A percentile compares a stretch with the other conserved stretches of the same genome.
phyloP scores from a whole-genome alignment of 2,888 invertebrate species.

The Digitonthophagus gazella region DNA sequence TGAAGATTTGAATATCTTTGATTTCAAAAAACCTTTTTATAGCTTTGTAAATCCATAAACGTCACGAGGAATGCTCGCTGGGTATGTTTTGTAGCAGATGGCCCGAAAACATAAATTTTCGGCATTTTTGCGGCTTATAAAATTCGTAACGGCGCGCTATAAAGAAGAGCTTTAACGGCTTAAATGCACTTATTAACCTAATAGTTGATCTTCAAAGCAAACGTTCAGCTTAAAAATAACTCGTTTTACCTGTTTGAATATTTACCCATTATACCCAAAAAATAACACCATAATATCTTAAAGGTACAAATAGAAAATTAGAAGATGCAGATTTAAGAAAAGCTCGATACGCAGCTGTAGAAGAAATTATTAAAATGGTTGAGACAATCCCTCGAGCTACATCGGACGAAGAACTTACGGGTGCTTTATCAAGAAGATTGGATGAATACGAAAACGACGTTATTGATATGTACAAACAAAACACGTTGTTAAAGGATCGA shows the following conservation, averaged over 20 bases:
- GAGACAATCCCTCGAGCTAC: constrained; percentile 38
- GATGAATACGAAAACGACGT: constrained; percentile 57
- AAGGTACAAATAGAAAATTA: constrained; percentile 14
- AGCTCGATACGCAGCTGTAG: constrained; percentile 40
- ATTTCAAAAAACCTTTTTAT: not conserved
- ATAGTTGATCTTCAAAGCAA: not conserved
- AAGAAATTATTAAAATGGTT: constrained; percentile 41
- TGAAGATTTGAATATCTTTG: not conserved
- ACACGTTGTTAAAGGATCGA: constrained; percentile 42
- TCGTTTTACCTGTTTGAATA: not conserved
- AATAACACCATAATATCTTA: not conserved
- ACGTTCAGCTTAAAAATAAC: not conserved
- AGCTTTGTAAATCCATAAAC: not conserved
- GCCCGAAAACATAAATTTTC: not conserved
- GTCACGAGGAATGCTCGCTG: not conserved
- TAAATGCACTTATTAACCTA: not conserved
- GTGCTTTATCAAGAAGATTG: constrained; percentile 52
- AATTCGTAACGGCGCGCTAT: not conserved
- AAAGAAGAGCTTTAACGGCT: not conserved
- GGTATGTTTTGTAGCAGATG: not conserved
- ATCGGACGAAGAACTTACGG: constrained; percentile 53
- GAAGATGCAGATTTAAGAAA: constrained; percentile 37
- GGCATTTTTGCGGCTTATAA: not conserved
- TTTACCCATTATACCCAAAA: not conserved
- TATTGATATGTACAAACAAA: constrained; percentile 40